Conservation (phyloP, 2,797 vertebrate genomes). For the Rhynchonycteris naso region DNA sequence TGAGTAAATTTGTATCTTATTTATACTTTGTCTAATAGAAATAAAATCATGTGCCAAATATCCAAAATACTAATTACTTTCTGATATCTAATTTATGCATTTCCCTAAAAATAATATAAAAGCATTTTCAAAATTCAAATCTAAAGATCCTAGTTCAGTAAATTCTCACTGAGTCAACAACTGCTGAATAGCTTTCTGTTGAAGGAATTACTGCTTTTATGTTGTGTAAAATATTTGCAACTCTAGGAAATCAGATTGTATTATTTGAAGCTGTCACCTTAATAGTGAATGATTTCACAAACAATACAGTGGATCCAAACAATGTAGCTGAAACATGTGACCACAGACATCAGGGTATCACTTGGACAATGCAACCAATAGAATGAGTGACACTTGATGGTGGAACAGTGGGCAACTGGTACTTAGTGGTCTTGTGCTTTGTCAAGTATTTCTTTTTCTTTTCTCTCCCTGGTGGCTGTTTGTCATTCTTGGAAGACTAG, state of each 20-base stretch:
- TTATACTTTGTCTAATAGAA: background rate
- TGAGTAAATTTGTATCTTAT: background rate
- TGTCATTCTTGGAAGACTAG: constrained; percentile 82
- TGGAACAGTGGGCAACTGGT: constrained; percentile 66
- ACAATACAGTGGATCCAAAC: constrained; percentile 53
- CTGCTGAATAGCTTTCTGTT: background rate
- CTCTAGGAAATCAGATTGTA: constrained; percentile 18
- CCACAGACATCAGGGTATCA: constrained; percentile 67
- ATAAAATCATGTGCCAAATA: background rate
- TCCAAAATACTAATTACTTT: background rate
- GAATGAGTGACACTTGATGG: constrained; percentile 81
- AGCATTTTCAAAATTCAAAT: constrained; percentile 22
- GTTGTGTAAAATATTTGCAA: constrained; percentile 45
- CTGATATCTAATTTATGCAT: background rate
- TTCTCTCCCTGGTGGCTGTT: constrained; percentile 78
- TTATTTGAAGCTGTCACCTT: constrained; percentile 31
- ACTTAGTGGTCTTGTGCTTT: constrained; percentile 71
- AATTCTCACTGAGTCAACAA: background rate
- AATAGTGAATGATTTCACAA: constrained; percentile 32
- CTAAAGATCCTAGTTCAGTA: background rate
- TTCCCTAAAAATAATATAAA: background rate
- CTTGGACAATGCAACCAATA: constrained; percentile 63
- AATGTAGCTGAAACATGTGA: constrained; percentile 44
- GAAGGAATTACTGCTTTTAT: constrained; percentile 4
- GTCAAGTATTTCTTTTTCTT: constrained; percentile 75